A percentile compares a stretch with the other conserved stretches of the same genome.
These are phyloP conservation scores for Ectobius pallidus DNA, from an alignment of 2,888 invertebrate genomes.

Conservation along the genomic window DNA sequence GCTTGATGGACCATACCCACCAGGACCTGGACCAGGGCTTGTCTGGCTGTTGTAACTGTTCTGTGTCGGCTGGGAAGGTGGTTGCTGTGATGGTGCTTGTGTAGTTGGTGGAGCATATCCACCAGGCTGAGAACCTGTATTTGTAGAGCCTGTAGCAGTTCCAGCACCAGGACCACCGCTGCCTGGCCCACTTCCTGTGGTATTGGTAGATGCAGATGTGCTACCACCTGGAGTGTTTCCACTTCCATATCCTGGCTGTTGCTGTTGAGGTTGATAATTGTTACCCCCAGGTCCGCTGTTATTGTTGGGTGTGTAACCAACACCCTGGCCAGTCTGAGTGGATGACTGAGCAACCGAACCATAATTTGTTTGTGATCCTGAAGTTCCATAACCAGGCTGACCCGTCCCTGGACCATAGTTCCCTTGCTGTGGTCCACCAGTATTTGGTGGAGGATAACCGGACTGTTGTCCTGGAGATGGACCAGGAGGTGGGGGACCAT, in stretches of 20 bases:
- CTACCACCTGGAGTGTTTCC: slow-evolving; percentile 10
- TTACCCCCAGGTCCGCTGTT: slow-evolving; percentile 28
- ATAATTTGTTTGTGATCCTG: slow-evolving; percentile 60
- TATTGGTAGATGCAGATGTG: neutral
- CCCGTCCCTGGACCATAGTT: slow-evolving; percentile 37
- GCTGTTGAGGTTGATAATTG: slow-evolving; percentile 25
- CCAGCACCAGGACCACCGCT: neutral
- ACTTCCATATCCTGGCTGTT: slow-evolving; percentile 33
- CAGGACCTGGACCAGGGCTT: slow-evolving; percentile 58
- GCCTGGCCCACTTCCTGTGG: neutral
- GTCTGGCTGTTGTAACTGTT: slow-evolving; percentile 62
- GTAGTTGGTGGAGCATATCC: slow-evolving; percentile 51
- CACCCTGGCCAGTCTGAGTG: slow-evolving; percentile 57
- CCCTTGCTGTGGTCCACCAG: slow-evolving; percentile 34
- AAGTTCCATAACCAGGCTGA: slow-evolving; percentile 43
- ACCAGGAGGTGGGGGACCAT: slow-evolving; percentile 65
- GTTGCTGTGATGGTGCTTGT: slow-evolving; percentile 48
- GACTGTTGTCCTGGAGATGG: slow-evolving; percentile 68
- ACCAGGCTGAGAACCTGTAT: slow-evolving; percentile 2
- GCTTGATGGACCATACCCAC: slow-evolving; percentile 53
- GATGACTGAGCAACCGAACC: slow-evolving; percentile 63
- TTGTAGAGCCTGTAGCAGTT: too few relatives aligned
- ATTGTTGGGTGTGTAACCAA: slow-evolving; percentile 47
- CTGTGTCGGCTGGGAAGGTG: slow-evolving; percentile 56
- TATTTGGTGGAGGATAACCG: slow-evolving; percentile 66